Evolutionary conservation across 2,113 vertebrate genomes (phyloP), one percentile per base, ranked within the genome.

Genomic region (Otis tarda): DNA sequence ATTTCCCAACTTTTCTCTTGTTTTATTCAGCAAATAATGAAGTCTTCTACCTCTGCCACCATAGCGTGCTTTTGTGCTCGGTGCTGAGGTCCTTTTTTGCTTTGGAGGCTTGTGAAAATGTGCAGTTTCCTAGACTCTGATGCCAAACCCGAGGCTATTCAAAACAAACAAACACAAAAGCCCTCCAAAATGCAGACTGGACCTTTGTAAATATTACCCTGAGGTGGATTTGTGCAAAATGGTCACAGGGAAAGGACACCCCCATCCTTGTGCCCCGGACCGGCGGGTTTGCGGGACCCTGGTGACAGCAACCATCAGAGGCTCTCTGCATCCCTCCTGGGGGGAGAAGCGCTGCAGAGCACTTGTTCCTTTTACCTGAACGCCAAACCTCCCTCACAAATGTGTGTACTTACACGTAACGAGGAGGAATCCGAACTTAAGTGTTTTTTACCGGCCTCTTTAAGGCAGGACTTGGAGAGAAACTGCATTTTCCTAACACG

Each of bases 251-350:
- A n/a, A 30, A 28, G 41, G 59, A 9, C 15, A 37, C 2, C 20
- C 8, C 37, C 28, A 45, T 64, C 77, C 33, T 23, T 59, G 75
- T 0, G 0, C 47, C 53, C 50, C 1, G 0, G 19, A 4, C 9
- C 0, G 1, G 76, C 2, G 2, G 67, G 13, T 22, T 28, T 47
- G 70, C 5, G 14, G 83, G 43, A 37, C 25, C 31, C 45, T 4
- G 0, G 23, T 31, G 57, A 5, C 35, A 7, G 4, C 18, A 22
- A 1, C 64, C 33, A 1, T 7, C 13, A 3, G 35, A 67, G 20
- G 15, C 33, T 67, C 15, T 39, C 41, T 4, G 4, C 2, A 61
- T 22, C 84, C 24, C 73, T 53, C 15, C 7, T 0, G 2, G 63
- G 19, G 12, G 11, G 20, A 35, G 30, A 16, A 79, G 47, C 2